phyloP scores from a whole-genome alignment of 2,113 vertebrate genomes.

The Apaloderma vittatum region DNA sequence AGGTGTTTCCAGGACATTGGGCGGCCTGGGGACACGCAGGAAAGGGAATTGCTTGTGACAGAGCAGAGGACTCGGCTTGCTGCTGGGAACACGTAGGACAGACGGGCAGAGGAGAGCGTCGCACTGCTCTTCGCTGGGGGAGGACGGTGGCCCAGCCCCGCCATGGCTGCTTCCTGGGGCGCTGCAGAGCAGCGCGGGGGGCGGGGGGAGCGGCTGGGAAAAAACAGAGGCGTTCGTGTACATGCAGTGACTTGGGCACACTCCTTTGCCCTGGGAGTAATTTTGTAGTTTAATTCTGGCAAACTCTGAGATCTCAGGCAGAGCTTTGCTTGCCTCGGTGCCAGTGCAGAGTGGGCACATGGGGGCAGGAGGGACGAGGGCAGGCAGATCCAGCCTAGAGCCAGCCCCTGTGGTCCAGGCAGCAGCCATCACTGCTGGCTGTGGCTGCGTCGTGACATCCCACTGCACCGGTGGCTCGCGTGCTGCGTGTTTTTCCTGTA shows the following conservation, averaged over 20 bases:
- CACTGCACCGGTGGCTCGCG: rapidly evolving
- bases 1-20: conserved; percentile 45
- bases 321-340: not conserved
- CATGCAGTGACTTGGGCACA: rapidly evolving
- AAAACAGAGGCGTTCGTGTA: not conserved
- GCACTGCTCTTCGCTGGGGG: not conserved
- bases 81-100: not conserved
- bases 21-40: rapidly evolving
- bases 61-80: not conserved
- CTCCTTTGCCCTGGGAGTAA: not conserved
- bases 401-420: not conserved
- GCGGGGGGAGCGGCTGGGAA: not conserved
- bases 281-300: not conserved
- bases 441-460: not conserved
- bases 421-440: not conserved
- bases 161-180: not conserved
- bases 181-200: not conserved
- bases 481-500: not conserved
- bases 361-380: not conserved
- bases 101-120: not conserved
- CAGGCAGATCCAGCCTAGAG: not conserved
- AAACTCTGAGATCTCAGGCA: not conserved
- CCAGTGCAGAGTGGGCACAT: rapidly evolving
- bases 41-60: conserved; percentile 43
- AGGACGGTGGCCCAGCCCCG: not conserved